Percentiles rank a stretch among this genome's conserved stretches.
phyloP scores from a whole-genome alignment of 2,888 invertebrate genomes.

The Hemithea aestivaria region DNA sequence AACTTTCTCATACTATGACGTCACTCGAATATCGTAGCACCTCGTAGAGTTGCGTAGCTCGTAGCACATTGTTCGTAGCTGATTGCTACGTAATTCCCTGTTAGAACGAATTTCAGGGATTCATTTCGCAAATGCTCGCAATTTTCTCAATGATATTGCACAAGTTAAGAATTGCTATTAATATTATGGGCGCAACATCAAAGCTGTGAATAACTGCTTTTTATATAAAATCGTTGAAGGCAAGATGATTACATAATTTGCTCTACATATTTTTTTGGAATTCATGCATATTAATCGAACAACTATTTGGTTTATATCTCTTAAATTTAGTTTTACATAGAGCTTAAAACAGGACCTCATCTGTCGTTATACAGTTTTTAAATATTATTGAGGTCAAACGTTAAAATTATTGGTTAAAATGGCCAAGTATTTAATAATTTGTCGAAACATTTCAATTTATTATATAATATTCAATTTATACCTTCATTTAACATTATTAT shows the following conservation, averaged over 20 bases:
- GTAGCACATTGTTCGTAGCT: conserved; percentile 23
- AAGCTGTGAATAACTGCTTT: conserved; percentile 7
- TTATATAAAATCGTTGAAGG: not conserved
- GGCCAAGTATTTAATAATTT: too few relatives aligned
- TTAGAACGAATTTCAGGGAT: conserved; percentile 25
- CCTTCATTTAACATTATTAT: not conserved
- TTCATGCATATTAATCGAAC: too few relatives aligned
- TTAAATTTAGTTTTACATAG: too few relatives aligned
- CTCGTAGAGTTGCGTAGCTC: conserved; percentile 20
- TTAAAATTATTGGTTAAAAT: too few relatives aligned
- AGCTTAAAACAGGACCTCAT: too few relatives aligned
- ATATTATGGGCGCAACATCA: conserved; percentile 6
- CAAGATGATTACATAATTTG: not conserved
- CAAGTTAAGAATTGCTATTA: conserved; percentile 19
- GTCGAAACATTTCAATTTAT: too few relatives aligned
- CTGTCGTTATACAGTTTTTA: too few relatives aligned
- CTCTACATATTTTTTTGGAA: too few relatives aligned
- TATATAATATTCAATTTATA: conserved; percentile 2
- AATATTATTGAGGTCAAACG: too few relatives aligned
- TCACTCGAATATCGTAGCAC: conserved; percentile 8
- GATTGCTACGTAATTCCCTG: conserved; percentile 34
- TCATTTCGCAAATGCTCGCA: conserved; percentile 24
- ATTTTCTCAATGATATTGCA: conserved; percentile 23
- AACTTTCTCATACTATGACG: too few relatives aligned
- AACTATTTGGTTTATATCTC: too few relatives aligned